Conservation (phyloP, 2,888 invertebrate genomes). For the Drosophila buzzatii region DNA sequence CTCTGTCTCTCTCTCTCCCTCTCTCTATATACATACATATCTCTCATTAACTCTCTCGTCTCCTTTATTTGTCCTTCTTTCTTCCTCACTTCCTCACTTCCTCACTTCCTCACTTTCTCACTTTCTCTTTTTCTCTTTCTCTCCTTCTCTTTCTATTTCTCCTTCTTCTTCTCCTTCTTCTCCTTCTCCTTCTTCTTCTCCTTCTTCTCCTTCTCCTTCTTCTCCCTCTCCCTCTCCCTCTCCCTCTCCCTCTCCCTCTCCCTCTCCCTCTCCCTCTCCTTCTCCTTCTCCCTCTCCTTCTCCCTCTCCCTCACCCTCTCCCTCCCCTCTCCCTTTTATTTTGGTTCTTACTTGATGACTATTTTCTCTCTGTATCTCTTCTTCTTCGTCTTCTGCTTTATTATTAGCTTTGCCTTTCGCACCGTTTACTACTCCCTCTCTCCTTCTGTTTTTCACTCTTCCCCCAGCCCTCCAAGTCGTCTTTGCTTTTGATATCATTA, state of each 20-base stretch:
- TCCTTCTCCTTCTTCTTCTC: too few species aligned
- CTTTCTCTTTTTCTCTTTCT: not conserved
- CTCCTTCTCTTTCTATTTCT: too few species aligned
- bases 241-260: not conserved
- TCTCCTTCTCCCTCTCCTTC: not conserved
- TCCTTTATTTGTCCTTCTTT: not conserved
- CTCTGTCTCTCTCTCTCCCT: too few species aligned
- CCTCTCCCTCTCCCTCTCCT: not conserved
- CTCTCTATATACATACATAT: too few species aligned
- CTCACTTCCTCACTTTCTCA: not conserved
- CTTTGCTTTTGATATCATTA: slow-evolving; percentile 2
- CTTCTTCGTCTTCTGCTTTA: too few species aligned
- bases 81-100: not conserved
- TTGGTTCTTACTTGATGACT: not conserved
- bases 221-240: too few species aligned
- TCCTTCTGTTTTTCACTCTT: not conserved
- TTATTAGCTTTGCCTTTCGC: too few species aligned
- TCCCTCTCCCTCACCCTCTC: not conserved
- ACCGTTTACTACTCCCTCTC: not conserved
- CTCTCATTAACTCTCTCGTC: not conserved
- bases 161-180: too few species aligned
- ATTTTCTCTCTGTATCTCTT: not conserved
- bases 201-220: too few species aligned
- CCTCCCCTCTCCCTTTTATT: too few species aligned
- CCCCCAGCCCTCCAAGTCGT: not conserved